Percentiles rank a stretch among this genome's conserved stretches.
Conservation (phyloP, 2,797 vertebrate genomes). For the Sebastes oblongus region DNA sequence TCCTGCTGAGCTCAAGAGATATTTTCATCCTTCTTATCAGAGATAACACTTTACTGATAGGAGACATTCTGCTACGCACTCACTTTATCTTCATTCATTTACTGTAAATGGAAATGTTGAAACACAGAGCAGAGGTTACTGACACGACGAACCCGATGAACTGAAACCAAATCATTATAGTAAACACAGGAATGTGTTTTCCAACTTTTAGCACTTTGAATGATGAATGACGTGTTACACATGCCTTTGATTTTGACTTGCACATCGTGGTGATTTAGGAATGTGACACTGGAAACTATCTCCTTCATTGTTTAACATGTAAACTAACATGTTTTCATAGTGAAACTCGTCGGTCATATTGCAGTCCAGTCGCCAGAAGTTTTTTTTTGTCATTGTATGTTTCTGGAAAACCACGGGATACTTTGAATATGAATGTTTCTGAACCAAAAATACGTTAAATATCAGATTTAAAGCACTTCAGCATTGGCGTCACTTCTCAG, state of each 20-base stretch:
- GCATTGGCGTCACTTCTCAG: too few relatives aligned
- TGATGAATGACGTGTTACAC: conserved; percentile 31
- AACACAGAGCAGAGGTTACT: background rate
- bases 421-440: background rate
- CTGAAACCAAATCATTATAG: conserved; percentile 31
- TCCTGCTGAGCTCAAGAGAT: background rate
- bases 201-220: background rate
- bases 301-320: conserved; percentile 18
- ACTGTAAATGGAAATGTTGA: background rate
- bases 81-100: background rate
- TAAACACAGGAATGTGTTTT: conserved; percentile 54
- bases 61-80: background rate
- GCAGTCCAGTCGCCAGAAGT: background rate
- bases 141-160: background rate
- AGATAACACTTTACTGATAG: background rate
- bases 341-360: background rate
- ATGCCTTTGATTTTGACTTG: conserved; percentile 35
- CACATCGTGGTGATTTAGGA: conserved; percentile 35
- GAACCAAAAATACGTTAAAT: background rate
- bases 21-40: background rate
- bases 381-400: background rate
- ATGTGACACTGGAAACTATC: conserved; percentile 30
- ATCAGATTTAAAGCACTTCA: background rate
- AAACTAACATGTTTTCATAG: conserved; percentile 20
- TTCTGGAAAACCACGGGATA: background rate